Conservation (phyloP, 2,888 invertebrate genomes). For the Tillus elongatus region DNA sequence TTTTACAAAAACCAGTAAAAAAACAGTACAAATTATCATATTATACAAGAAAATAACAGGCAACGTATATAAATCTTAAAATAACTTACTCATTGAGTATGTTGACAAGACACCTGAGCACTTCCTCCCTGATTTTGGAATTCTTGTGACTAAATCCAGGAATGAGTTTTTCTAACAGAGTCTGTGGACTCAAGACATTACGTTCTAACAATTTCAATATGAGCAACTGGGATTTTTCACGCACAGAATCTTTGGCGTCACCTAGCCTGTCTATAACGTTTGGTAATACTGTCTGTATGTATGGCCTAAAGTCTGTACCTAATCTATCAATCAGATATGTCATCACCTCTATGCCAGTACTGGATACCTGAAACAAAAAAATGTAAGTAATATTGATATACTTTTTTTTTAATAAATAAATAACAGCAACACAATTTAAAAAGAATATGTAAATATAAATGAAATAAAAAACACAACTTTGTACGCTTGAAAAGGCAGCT, state of each 20-base stretch:
- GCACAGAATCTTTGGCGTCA: slow-evolving; percentile 41
- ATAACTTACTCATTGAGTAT: slow-evolving; percentile 69
- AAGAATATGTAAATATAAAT: slow-evolving; percentile 8
- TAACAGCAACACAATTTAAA: slow-evolving; percentile 13
- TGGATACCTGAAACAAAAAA: slow-evolving; percentile 63
- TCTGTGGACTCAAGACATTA: slow-evolving; percentile 58
- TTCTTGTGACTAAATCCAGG: slow-evolving; percentile 77
- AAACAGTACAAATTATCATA: no score
- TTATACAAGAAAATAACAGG: no score
- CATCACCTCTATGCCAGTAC: slow-evolving; percentile 83
- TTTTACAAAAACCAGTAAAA: neutral
- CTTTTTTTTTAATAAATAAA: no score
- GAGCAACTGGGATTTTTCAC: slow-evolving; percentile 66
- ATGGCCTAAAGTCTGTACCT: slow-evolving; percentile 79
- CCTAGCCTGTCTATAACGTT: slow-evolving; percentile 72
- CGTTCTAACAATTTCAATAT: slow-evolving; percentile 65
- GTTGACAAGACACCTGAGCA: slow-evolving; percentile 70
- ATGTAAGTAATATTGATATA: no score
- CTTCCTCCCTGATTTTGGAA: slow-evolving; percentile 85
- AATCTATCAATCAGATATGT: slow-evolving; percentile 77
- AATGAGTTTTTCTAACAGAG: slow-evolving; percentile 62
- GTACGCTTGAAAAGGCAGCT: no score
- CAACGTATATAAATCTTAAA: neutral
- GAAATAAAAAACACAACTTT: slow-evolving; percentile 12
- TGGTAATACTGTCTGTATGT: slow-evolving; percentile 72